A percentile compares a stretch with the other conserved stretches of the same genome.
Conservation (phyloP, 2,797 vertebrate species). For the Mallotus villosus region DNA sequence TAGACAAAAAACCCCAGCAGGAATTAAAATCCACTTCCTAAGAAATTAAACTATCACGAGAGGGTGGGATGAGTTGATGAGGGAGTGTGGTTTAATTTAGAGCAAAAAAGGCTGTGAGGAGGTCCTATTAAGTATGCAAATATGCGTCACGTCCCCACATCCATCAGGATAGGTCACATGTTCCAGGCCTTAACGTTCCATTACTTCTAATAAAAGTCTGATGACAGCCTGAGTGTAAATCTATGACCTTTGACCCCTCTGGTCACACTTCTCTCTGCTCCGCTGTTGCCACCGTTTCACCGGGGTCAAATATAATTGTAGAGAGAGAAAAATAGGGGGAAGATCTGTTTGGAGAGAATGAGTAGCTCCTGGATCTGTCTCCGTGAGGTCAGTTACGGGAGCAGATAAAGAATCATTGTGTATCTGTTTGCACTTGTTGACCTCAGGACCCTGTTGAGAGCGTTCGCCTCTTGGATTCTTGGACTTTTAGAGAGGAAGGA, state of each 20-base stretch:
- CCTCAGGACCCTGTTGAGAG: constrained; percentile 38
- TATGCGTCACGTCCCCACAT: not conserved
- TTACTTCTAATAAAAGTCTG: constrained; percentile 22
- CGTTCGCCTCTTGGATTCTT: constrained; percentile 20
- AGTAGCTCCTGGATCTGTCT: constrained; percentile 55
- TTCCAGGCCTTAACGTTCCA: constrained; percentile 16
- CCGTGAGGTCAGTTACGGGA: constrained; percentile 34
- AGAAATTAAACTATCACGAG: not conserved
- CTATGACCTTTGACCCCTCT: not conserved
- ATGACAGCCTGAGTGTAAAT: constrained; percentile 37
- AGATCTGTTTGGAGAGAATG: constrained; percentile 23
- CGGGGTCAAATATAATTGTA: not conserved
- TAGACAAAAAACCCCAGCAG: not conserved
- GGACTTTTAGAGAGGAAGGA: not conserved
- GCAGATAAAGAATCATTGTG: constrained; percentile 42
- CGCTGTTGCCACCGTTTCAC: not conserved
- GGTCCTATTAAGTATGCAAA: constrained; percentile 19
- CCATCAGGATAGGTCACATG: constrained; percentile 1
- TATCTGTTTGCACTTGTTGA: constrained; percentile 44
- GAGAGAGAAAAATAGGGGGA: constrained; percentile 14
- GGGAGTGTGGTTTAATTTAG: not conserved
- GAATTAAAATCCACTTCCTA: constrained; percentile 1
- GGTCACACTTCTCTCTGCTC: constrained; percentile 2
- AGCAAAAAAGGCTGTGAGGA: not conserved
- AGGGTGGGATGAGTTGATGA: constrained; percentile 5